Evolutionary conservation across 2,797 vertebrate species (phyloP).

Genomic region (Tachyglossus aculeatus): DNA sequence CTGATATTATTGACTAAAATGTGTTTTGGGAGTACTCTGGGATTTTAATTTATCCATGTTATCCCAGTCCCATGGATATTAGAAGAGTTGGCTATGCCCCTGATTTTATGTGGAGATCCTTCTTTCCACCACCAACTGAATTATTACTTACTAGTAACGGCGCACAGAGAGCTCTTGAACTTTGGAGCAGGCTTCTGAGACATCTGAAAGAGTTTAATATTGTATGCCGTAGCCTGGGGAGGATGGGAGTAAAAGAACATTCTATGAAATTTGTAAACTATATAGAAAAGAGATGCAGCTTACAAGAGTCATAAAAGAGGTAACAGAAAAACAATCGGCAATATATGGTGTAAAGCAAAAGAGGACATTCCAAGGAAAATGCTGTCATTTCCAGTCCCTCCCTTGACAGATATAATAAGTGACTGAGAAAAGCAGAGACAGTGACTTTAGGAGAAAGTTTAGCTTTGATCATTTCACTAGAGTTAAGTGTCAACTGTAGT

Average conservation of each 20-base stretch:
- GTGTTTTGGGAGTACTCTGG: conserved; percentile 18
- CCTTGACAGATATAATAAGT: neutral
- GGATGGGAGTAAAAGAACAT: neutral
- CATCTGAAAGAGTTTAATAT: neutral
- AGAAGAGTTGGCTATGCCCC: conserved; percentile 20
- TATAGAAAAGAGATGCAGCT: neutral
- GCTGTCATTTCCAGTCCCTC: too few relatives aligned
- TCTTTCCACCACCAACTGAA: conserved; percentile 32
- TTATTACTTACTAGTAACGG: conserved; percentile 21
- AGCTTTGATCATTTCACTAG: neutral
- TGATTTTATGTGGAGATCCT: conserved; percentile 40
- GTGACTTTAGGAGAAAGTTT: conserved; percentile 6
- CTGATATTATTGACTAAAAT: conserved; percentile 34
- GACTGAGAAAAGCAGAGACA: neutral
- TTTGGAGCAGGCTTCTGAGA: neutral
- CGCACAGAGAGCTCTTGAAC: conserved; percentile 27
- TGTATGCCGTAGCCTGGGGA: neutral
- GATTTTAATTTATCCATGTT: conserved; percentile 38
- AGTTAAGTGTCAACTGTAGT: neutral
- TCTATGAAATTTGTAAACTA: neutral
- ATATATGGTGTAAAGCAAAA: neutral
- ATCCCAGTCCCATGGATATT: conserved; percentile 27
- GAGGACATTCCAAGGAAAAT: neutral
- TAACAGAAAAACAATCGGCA: neutral
- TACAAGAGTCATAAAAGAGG: conserved; percentile 2